Evolutionary conservation across 92 coral and sea anemone genomes (phyloP), one percentile per base, ranked within the genome.

Genomic region (Hydrozoanthus gracilis): DNA sequence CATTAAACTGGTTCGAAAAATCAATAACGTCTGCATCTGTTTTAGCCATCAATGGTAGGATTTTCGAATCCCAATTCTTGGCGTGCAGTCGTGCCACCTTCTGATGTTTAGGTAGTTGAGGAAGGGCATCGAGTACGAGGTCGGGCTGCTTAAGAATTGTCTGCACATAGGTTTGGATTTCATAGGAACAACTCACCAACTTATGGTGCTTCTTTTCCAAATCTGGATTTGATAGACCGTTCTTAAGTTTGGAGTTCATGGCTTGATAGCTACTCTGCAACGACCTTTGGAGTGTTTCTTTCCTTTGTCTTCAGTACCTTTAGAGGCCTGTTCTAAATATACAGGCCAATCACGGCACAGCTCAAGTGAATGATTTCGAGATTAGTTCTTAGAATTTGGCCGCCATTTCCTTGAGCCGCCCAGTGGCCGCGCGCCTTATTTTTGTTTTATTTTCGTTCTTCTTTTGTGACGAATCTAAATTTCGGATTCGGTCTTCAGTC

Each of bases 1-100:
- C 50, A 62, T 72, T 50, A 55, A 84, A 84, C 58, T 72, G 39
- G 82, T 84, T 84, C 71, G 88, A 70, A 49, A 17, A 84, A 15
- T 84, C 82, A 44, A 72, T 84, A 13, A 84, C 15, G 10, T 84
- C 88, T 4, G 88, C 88, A 44, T 27, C 88, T 11, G 88, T 84
- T 84, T 72, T 71, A 35, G 82, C 14, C 82, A 72, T 72, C 7
- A 84, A 44, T 44, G 88, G 88, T 5, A 84, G 47, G 46, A 84
- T n/a, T 3, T 13, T 84, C 56, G 5, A 3, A 69, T 84, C 44
- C 88, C 88, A 84, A 4, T 35, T 27, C 0, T 55, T 44, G 79
- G 16, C 88, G 73, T 84, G 88, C 6, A 51, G 9, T 45, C 88
- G 82, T 54, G 88, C 88, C 7, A 16, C 56, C 0, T 76, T 72